Base-by-base conservation (phyloP, 2,113 vertebrate species). In the Hystrix cristata region DNA sequence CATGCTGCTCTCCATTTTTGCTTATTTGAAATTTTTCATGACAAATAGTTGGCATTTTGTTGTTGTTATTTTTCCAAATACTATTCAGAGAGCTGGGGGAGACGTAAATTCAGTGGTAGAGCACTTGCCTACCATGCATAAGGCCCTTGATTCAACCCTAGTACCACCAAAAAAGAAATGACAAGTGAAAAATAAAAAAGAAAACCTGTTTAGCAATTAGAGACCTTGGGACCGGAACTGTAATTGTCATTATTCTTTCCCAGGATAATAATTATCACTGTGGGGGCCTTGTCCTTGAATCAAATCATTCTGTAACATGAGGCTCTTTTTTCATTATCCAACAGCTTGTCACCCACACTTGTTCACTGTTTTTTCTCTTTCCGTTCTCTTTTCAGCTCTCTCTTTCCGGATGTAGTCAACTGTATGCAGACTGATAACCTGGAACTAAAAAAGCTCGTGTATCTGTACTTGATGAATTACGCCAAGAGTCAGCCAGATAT, bases 351-450 rank as follows among this genome's bases (percentile, higher is more conserved):
- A 80, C 7, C 2, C 21, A 10, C 34, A 5, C 16, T 67, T 87
- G 7, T 81, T 90, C 29, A 87, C 3, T 79, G 0, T 74, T 21
- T 67, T 85, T 87, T 76, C 15, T 90, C 15, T 87, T 79, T 72
- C 1, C 23, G 0, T 72, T 96, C 67, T 93, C 69, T 89, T 86
- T 74, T 95, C 0, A 99, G 99, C 97, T 99, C 99, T 1, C 99
- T 99, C 65, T 99, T 99, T 78, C 99, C 99, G 94, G 99, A 99
- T 79, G 99, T 99, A 98, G 99, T 99, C 95, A 99, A 99, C 98
- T 99, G 99, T 98, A 99, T 99, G 99, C 99, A 99, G 99, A 99
- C 99, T 0, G 99, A 99, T 98, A 99, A 99, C 98, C 98, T 99
- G 98, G 99, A 99, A 97, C 98, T 99, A 97, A 99, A 99, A 99